Evolutionary conservation across 2,888 invertebrate species (phyloP).

Genomic region (Operophtera brumata): DNA sequence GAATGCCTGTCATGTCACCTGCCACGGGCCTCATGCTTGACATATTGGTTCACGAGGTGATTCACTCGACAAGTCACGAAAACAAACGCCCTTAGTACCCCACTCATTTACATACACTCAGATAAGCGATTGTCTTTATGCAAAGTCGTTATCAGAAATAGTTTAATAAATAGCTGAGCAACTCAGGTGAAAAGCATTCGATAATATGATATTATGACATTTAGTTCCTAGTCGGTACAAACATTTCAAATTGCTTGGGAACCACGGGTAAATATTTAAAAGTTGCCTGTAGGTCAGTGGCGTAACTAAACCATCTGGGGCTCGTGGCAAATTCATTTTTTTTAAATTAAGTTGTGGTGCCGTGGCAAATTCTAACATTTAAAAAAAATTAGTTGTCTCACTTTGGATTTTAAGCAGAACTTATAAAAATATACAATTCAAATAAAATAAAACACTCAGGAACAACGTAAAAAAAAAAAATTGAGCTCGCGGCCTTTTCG

Average conservation of each 20-base stretch:
- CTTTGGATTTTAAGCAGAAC: too few species aligned
- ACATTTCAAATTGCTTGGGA: background rate
- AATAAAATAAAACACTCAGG: too few species aligned
- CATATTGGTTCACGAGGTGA: constrained; percentile 24
- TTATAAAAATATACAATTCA: too few species aligned
- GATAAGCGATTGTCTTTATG: constrained; percentile 11
- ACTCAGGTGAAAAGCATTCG: background rate
- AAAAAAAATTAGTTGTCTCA: too few species aligned
- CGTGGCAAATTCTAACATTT: too few species aligned
- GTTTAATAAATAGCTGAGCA: background rate
- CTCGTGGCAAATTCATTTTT: too few species aligned
- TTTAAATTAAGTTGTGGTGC: too few species aligned
- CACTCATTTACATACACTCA: constrained; percentile 23
- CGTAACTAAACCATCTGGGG: too few species aligned
- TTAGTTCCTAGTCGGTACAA: too few species aligned
- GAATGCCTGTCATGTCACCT: constrained; percentile 25
- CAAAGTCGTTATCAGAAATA: constrained; percentile 4
- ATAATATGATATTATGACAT: too few species aligned
- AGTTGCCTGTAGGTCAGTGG: background rate
- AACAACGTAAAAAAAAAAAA: too few species aligned
- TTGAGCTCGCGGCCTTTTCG: too few species aligned
- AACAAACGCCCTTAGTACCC: constrained; percentile 22
- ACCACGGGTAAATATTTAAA: background rate
- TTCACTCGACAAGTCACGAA: constrained; percentile 26
- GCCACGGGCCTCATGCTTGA: constrained; percentile 20